Evolutionary conservation across 2,797 vertebrate genomes (phyloP).

Genomic region (Enteromius treurensis): DNA sequence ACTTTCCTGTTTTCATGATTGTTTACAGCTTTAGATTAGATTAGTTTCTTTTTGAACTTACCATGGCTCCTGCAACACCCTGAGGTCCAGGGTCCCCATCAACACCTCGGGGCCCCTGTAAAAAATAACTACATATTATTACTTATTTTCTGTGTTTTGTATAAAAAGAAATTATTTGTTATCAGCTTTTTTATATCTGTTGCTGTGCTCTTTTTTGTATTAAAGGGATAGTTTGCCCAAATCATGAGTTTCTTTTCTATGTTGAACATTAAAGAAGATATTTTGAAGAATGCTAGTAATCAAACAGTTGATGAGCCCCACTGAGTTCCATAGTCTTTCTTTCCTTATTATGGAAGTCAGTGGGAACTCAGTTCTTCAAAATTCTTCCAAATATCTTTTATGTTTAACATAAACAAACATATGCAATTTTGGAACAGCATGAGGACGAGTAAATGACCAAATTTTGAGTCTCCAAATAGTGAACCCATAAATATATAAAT

Average conservation of each 20-base stretch:
- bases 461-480: not conserved
- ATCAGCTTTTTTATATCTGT: not conserved
- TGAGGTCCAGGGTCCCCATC: slow-evolving; percentile 91
- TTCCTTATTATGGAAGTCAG: not conserved
- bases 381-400: not conserved
- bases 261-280: not conserved
- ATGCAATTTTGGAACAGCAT: not conserved
- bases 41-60: slow-evolving; percentile 73
- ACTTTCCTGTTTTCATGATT: not conserved
- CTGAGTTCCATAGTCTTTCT: not conserved
- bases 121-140: slow-evolving; percentile 34
- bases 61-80: slow-evolving; percentile 87
- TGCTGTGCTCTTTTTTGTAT: not conserved
- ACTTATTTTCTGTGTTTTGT: not conserved
- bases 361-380: not conserved
- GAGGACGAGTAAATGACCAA: not conserved
- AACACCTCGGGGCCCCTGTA: slow-evolving; percentile 87
- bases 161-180: not conserved
- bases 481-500: not conserved
- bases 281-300: not conserved
- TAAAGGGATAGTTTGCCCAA: not conserved
- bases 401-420: not conserved
- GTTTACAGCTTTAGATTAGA: not conserved
- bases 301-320: not conserved
- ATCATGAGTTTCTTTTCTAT: not conserved